phyloP scores from a whole-genome alignment of 2,888 invertebrate species.

The Drosophila austrosaltans region DNA sequence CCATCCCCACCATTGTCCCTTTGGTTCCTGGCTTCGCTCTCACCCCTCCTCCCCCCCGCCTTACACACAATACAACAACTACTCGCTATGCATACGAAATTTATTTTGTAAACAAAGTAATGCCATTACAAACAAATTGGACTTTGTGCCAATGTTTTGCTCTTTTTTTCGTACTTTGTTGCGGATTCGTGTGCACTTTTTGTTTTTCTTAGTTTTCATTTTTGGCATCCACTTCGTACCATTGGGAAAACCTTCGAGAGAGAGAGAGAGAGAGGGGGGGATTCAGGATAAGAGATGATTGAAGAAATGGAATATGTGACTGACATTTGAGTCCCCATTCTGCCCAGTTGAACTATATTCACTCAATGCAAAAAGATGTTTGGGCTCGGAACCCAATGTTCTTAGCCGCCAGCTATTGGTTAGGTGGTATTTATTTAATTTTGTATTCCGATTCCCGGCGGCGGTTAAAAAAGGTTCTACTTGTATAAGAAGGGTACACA shows the following conservation, averaged over 20 bases:
- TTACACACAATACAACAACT: constrained; percentile 31
- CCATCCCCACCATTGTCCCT: neutral
- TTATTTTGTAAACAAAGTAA: constrained; percentile 79
- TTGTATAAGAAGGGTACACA: neutral
- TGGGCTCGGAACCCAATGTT: constrained; percentile 1
- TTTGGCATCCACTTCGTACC: constrained; percentile 34
- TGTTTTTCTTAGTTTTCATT: constrained; percentile 39
- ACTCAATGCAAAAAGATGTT: constrained; percentile 66
- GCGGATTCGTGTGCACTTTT: constrained; percentile 44
- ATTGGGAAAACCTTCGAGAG: constrained; percentile 62
- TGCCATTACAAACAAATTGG: constrained; percentile 80
- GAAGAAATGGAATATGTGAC: constrained; percentile 49
- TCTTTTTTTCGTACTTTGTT: constrained; percentile 44
- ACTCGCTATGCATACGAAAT: constrained; percentile 79
- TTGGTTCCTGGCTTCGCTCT: neutral
- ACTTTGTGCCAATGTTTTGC: constrained; percentile 69
- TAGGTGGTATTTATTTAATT: constrained; percentile 44
- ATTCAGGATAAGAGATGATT: constrained; percentile 23
- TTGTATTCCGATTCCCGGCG: constrained; percentile 11
- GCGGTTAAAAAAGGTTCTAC: neutral
- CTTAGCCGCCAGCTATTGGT: constrained; percentile 35
- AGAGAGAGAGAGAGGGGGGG: neutral
- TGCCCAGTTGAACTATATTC: constrained; percentile 64
- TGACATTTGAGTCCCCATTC: constrained; percentile 62
- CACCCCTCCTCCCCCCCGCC: neutral